These are phyloP conservation scores for Belonocnema kinseyi DNA, from an alignment of 1,140 invertebrate species.

Conservation along the genomic window DNA sequence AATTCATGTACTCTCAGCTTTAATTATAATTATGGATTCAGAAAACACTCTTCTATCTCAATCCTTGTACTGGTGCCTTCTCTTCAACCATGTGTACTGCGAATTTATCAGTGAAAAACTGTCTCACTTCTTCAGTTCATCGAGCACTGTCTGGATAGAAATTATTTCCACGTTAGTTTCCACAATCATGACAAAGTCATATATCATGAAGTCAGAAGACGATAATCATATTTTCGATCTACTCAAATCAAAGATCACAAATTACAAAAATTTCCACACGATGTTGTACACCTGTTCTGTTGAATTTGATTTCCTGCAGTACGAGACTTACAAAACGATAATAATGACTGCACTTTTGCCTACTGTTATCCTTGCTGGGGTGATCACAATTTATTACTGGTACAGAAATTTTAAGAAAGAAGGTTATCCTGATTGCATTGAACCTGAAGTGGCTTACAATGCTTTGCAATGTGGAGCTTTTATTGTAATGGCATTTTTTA, in stretches of 20 bases:
- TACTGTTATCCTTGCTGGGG: slow-evolving; percentile 71
- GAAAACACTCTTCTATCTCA: slow-evolving; percentile 81
- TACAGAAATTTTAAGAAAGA: slow-evolving; percentile 57
- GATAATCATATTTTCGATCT: slow-evolving; percentile 88
- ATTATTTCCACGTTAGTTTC: slow-evolving; percentile 57
- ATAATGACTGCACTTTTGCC: slow-evolving; percentile 78
- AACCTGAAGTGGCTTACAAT: slow-evolving; percentile 83
- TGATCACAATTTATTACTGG: slow-evolving; percentile 73
- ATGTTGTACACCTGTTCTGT: slow-evolving; percentile 88
- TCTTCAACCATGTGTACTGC: slow-evolving; percentile 60
- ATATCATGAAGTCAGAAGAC: slow-evolving; percentile 71
- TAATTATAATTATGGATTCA: slow-evolving; percentile 70
- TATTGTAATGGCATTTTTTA: slow-evolving; percentile 83
- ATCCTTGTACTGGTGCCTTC: slow-evolving; percentile 79
- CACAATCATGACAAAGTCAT: slow-evolving; percentile 60
- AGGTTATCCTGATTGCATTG: slow-evolving; percentile 69
- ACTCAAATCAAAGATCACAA: slow-evolving; percentile 84
- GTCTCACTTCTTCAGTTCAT: slow-evolving; percentile 34
- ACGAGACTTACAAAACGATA: slow-evolving; percentile 75
- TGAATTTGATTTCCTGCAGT: slow-evolving; percentile 89
- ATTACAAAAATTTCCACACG: slow-evolving; percentile 88
- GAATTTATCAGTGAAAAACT: slow-evolving; percentile 35
- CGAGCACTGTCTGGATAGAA: slow-evolving; percentile 50
- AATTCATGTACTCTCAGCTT: slow-evolving; percentile 79
- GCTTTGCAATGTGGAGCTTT: slow-evolving; percentile 82